phyloP scores from a whole-genome alignment of 1,140 invertebrate species.

The Drosophila saltans region DNA sequence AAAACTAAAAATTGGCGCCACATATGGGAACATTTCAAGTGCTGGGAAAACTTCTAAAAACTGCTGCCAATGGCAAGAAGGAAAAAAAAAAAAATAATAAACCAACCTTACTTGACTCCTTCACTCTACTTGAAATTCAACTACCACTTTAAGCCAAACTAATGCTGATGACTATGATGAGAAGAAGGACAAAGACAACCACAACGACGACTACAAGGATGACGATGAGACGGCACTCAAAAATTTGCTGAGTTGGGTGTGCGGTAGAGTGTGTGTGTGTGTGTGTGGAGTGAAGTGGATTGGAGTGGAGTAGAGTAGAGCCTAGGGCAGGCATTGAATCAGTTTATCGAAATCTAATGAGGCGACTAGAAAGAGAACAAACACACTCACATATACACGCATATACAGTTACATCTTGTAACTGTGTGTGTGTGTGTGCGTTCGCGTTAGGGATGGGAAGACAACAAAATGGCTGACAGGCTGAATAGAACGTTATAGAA shows the following conservation, averaged over 20 bases:
- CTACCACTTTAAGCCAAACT: conserved; percentile 12
- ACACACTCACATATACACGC: conserved; percentile 34
- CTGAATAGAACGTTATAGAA: conserved; percentile 6
- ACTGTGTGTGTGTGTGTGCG: conserved; percentile 10
- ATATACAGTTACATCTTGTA: conserved; percentile 1
- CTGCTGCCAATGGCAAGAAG: neutral
- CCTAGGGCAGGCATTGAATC: conserved; percentile 47
- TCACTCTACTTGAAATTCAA: conserved; percentile 8
- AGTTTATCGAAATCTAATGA: conserved; percentile 72
- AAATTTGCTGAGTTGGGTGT: conserved; percentile 20
- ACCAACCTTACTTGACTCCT: neutral
- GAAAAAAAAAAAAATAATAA: neutral
- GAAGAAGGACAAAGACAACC: neutral
- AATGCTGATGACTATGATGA: conserved; percentile 9
- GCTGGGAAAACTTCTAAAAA: neutral
- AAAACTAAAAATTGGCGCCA: neutral
- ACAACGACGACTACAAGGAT: conserved; percentile 1
- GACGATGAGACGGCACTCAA: conserved; percentile 22
- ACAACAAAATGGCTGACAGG: conserved; percentile 57
- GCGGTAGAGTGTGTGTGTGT: neutral
- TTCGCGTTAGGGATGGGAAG: neutral
- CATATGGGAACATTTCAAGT: neutral
- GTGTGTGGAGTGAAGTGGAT: neutral
- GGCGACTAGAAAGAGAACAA: conserved; percentile 62
- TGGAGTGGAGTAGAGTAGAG: conserved; percentile 7